phyloP scores from a whole-genome alignment of 2,113 vertebrate species.

The Tympanuchus pallidicinctus region DNA sequence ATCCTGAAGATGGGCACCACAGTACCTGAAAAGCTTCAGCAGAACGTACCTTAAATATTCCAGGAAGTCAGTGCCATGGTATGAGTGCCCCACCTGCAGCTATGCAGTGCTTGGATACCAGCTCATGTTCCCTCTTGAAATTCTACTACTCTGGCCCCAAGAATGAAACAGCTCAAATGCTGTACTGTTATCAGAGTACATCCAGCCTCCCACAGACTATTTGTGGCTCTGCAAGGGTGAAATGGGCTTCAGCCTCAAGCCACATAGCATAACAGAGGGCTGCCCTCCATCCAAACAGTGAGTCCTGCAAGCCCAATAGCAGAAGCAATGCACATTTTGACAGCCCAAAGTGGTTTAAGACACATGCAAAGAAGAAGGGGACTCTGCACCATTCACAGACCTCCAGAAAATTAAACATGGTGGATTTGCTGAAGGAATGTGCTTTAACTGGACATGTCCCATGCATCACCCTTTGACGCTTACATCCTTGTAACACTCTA shows the following conservation, averaged over 20 bases:
- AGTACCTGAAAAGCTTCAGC: not conserved
- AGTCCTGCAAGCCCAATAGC: not conserved
- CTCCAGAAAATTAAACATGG: not conserved
- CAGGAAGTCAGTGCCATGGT: not conserved
- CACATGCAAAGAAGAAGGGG: not conserved
- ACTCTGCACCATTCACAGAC: not conserved
- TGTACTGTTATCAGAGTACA: not conserved
- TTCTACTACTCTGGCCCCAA: fast-evolving
- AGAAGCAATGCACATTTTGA: not conserved
- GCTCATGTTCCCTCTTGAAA: not conserved
- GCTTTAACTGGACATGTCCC: not conserved
- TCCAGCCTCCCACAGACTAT: not conserved
- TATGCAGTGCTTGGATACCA: not conserved
- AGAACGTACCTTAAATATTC: not conserved
- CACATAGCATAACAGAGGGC: conserved; percentile 30
- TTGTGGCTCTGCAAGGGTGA: not conserved
- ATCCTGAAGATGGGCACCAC: not conserved
- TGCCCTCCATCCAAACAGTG: conserved; percentile 29
- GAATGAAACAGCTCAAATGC: not conserved
- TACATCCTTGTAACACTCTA: not conserved
- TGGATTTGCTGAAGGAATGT: not conserved
- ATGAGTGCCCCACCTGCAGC: not conserved
- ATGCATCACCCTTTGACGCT: not conserved
- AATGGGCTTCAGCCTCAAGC: not conserved
- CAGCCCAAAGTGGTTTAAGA: not conserved